These are phyloP conservation scores for Macrocentrus cingulum DNA, from an alignment of 1,140 invertebrate species.

Conservation along the genomic window DNA sequence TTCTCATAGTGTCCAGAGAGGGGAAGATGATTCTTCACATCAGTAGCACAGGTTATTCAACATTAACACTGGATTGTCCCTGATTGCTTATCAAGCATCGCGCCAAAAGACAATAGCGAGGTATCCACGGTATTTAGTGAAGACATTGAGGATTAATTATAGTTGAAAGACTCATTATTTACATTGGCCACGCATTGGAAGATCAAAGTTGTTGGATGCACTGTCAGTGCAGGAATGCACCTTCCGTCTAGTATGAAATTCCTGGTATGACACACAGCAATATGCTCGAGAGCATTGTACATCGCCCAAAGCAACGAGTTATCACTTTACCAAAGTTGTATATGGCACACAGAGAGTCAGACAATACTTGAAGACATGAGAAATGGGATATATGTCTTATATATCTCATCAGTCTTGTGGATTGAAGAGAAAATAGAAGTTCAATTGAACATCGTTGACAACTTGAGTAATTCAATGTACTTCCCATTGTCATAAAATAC, in stretches of 20 bases:
- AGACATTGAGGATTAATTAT: no score
- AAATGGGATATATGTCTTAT: not conserved
- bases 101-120: no score
- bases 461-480: conserved; percentile 11
- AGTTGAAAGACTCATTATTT: no score
- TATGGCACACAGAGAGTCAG: not conserved
- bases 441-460: not conserved
- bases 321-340: not conserved
- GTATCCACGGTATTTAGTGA: no score
- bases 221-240: no score
- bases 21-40: no score
- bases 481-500: not conserved
- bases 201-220: not conserved
- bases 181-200: no score
- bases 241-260: no score
- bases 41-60: no score
- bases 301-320: conserved; percentile 1
- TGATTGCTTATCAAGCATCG: no score
- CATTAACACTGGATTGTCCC: no score
- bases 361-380: not conserved
- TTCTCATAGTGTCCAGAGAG: no score
- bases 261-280: not conserved
- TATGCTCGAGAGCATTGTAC: not conserved
- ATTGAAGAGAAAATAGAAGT: conserved; percentile 6
- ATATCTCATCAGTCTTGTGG: not conserved